Percentiles rank a stretch among this genome's conserved stretches.
Evolutionary conservation across 2,113 vertebrate species (phyloP).

Genomic region (Chelonoidis abingdonii): DNA sequence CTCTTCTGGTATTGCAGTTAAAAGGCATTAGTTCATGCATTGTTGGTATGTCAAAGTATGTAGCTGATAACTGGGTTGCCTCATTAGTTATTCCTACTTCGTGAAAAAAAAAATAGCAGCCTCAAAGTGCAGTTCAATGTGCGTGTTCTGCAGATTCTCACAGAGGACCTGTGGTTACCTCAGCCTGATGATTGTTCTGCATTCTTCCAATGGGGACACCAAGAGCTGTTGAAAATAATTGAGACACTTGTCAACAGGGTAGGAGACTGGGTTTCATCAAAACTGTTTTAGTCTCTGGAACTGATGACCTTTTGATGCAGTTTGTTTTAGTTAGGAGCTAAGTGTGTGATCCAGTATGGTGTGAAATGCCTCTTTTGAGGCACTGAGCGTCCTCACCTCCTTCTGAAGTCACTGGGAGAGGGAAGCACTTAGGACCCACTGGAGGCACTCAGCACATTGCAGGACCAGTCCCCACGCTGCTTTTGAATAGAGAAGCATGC

Average conservation of each 20-base stretch:
- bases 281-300: constrained; percentile 88
- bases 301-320: constrained; percentile 89
- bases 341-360: constrained; percentile 75
- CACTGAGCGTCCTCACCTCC: constrained; percentile 28
- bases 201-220: constrained; percentile 91
- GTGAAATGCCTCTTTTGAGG: constrained; percentile 64
- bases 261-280: constrained; percentile 88
- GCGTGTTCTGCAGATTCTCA: constrained; percentile 76
- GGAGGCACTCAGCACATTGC: constrained; percentile 2
- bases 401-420: neutral
- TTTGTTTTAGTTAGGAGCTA: constrained; percentile 84
- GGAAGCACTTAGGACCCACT: neutral
- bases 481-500: constrained; percentile 60
- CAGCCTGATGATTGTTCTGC: constrained; percentile 86
- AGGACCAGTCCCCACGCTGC: constrained; percentile 24
- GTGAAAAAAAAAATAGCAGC: constrained; percentile 81
- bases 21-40: constrained; percentile 75
- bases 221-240: constrained; percentile 97
- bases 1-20: constrained; percentile 53
- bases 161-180: constrained; percentile 82
- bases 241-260: constrained; percentile 94
- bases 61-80: constrained; percentile 83
- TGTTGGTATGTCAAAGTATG: constrained; percentile 81
- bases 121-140: constrained; percentile 56
- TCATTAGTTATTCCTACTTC: constrained; percentile 88